Conservation (phyloP, 1,140 invertebrate species). For the Octopus sinensis region DNA sequence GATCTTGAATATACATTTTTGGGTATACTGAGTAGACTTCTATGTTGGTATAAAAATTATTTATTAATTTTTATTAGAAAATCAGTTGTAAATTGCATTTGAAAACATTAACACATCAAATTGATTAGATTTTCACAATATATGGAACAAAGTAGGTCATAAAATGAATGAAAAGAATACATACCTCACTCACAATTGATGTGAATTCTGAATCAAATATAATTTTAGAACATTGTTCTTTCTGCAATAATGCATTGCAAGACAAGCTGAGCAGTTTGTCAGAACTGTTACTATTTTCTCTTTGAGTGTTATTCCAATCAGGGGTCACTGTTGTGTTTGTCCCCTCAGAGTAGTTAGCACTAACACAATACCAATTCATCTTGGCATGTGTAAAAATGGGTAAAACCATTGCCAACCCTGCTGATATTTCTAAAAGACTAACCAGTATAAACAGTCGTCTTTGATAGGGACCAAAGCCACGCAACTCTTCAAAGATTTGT, state of each 20-base stretch:
- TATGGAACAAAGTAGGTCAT: no score
- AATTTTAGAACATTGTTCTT: slow-evolving; percentile 20
- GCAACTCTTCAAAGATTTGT: slow-evolving; percentile 35
- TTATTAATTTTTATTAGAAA: no score
- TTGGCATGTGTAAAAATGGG: slow-evolving; percentile 39
- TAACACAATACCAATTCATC: slow-evolving; percentile 29
- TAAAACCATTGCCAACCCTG: slow-evolving; percentile 48
- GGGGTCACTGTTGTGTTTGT: not conserved
- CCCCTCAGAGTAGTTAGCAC: not conserved
- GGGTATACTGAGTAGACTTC: no score
- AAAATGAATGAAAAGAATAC: not conserved
- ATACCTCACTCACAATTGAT: slow-evolving; percentile 38
- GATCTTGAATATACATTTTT: no score
- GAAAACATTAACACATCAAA: no score
- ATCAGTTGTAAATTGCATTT: no score
- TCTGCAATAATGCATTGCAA: no score
- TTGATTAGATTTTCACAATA: no score
- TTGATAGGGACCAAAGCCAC: slow-evolving; percentile 45
- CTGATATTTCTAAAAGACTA: slow-evolving; percentile 45
- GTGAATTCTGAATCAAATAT: slow-evolving; percentile 27
- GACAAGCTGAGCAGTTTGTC: not conserved
- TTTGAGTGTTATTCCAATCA: not conserved
- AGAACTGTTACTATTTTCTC: not conserved
- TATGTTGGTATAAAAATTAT: no score
- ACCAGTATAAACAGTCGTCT: slow-evolving; percentile 42